Evolutionary conservation across 2,888 invertebrate genomes (phyloP), one percentile per base, ranked within the genome.

Genomic region (Cyclophora punctaria): DNA sequence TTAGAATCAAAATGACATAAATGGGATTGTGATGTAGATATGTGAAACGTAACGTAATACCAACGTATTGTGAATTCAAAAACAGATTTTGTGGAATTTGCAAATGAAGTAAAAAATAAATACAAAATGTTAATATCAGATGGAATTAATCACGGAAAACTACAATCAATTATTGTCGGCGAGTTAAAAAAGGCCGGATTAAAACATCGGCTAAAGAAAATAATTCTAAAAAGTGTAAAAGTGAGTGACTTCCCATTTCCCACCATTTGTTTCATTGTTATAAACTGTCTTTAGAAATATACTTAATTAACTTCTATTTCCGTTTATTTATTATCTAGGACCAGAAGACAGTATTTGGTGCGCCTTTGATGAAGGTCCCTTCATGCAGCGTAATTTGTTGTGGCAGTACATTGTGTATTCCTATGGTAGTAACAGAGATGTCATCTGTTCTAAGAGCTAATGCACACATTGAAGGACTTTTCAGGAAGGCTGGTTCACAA

Each of bases 401-500:
- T 73, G 94, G 93, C 34, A 91, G 91, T 66, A 91, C 92, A 56
- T 83, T 95, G 41, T 90, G 92, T 73, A 91, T 95, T 41, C 95
- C 96, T 4, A 89, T 90, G 59, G 91, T 95, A 67, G 91, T 95
- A 1, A 91, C 92, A 62, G 92, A 94, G 71, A 91, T 94, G 69
- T 93, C 94, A 63, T 88, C 91, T 48, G 92, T 91, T 64, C 90
- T 96, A 48, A 83, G 92, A 57, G 86, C 91, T 45, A 91, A 93
- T 78, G 90, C 93, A 35, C 90, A 91, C 50, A 92, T 93, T 33
- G 97, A 97, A 74, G 97, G 97, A 0, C 81, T 97, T 46, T 97
- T 97, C 76, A 90, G 97, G 4, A 97, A 96, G 86, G 95, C 96
- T 46, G 97, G 97, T 7, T 95, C 96, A 1, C 92, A 94, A 64